Base-by-base conservation (phyloP, 2,888 invertebrate genomes). In the Clistopyga incitator region DNA sequence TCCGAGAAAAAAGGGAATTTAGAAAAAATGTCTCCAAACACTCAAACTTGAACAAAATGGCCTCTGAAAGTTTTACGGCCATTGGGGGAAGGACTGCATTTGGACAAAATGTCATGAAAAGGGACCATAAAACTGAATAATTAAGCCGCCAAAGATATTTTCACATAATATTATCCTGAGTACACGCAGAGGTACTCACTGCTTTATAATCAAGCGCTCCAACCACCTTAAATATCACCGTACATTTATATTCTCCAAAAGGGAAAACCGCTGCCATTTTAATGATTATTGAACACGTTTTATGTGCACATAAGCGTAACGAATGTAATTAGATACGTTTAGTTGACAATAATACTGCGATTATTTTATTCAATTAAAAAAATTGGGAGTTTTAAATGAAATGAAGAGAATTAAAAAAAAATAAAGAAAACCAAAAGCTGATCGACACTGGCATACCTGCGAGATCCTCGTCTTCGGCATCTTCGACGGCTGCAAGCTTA, bases 401-500 rank as follows among this genome's bases (percentile, higher is more conserved):
- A 59, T n/a, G 18, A 67, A 42, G 20, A 34, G 42, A 68, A 74
- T 54, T 65, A 74, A 61, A n/a, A n/a, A n/a, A n/a, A n/a, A n/a
- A n/a, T n/a, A n/a, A n/a, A n/a, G n/a, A n/a, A n/a, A n/a, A n/a
- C n/a, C n/a, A 52, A 78, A 77, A 38, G 38, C 15, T 59, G 29
- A 42, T 71, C 76, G 76, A 81, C 76, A 81, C 82, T 23, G n/a
- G 80, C 91, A 81, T 92, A 93, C 92, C 92, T 93, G 91, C 85
- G 81, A 82, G 83, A 45, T 93, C 92, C 64, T 86, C 85, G 86
- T 92, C 92, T 80, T 87, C 89, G 86, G 87, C 85, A 34, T 90
- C 92, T 86, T 90, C 92, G 78, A 89, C 90, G 84, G 91, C 92
- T 90, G 91, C 91, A 90, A 93, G 88, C 88, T 92, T 92, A 92